phyloP scores from a whole-genome alignment of 2,888 invertebrate genomes.

The Ischnura elegans region DNA sequence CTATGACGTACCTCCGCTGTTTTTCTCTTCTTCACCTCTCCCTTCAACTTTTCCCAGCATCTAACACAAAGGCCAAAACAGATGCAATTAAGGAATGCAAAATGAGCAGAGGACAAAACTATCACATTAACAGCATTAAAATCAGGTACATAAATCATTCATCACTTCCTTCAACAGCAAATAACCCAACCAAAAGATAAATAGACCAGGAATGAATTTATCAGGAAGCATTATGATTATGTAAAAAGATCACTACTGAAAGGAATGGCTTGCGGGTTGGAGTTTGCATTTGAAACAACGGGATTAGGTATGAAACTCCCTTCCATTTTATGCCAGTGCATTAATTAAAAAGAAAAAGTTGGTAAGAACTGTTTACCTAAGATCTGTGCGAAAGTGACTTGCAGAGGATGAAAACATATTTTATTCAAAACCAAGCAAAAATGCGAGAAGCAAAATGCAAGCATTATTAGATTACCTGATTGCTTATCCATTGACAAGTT shows the following conservation, averaged over 20 bases:
- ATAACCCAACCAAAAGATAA: background rate
- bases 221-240: background rate
- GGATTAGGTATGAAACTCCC: no score
- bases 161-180: background rate
- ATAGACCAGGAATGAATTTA: background rate
- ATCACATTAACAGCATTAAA: background rate
- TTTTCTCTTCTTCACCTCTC: constrained; percentile 19
- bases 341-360: no score
- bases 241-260: background rate
- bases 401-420: no score
- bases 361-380: no score
- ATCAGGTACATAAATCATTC: no score
- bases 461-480: no score
- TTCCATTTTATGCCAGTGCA: no score
- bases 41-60: background rate
- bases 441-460: no score
- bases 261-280: background rate
- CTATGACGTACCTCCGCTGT: background rate
- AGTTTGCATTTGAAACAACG: no score
- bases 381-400: no score
- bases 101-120: background rate
- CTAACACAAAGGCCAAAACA: background rate
- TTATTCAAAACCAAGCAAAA: no score
- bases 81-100: background rate
- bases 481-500: no score